Evolutionary conservation across 2,888 invertebrate species (phyloP).

Genomic region (Caenorhabditis zanzibari): DNA sequence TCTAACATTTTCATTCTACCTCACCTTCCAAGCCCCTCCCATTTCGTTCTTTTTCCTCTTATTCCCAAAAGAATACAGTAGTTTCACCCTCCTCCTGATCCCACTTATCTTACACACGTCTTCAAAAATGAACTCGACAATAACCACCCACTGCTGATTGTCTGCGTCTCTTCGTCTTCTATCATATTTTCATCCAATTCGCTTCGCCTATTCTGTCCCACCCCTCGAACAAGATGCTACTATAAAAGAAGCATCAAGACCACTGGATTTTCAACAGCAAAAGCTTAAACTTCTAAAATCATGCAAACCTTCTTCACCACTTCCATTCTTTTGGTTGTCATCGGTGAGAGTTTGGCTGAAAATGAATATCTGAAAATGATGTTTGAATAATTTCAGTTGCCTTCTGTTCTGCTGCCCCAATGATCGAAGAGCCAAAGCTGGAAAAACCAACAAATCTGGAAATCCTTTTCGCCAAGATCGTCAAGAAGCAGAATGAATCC

Average conservation of each 20-base stretch:
- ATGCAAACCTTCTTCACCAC: constrained; percentile 32
- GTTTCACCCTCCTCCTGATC: constrained; percentile 46
- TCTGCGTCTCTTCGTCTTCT: constrained; percentile 51
- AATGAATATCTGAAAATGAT: constrained; percentile 37
- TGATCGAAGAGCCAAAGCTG: constrained; percentile 52
- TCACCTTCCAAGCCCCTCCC: constrained; percentile 25
- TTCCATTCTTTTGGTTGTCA: constrained; percentile 45
- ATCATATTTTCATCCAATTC: constrained; percentile 36
- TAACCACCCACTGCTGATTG: constrained; percentile 37
- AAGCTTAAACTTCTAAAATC: constrained; percentile 59
- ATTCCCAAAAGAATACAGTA: constrained; percentile 56
- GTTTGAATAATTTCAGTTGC: constrained; percentile 25
- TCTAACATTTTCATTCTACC: constrained; percentile 15
- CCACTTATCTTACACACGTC: constrained; percentile 56
- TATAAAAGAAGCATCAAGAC: constrained; percentile 47
- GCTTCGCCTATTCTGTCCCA: constrained; percentile 33
- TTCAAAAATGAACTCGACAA: constrained; percentile 58
- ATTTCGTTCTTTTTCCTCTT: constrained; percentile 24
- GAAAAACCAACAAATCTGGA: constrained; percentile 59
- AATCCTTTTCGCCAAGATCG: constrained; percentile 65
- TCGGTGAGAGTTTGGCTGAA: constrained; percentile 44
- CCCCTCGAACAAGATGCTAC: constrained; percentile 24
- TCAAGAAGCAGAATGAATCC: constrained; percentile 68
- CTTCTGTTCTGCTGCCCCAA: constrained; percentile 50
- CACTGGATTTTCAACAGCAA: constrained; percentile 55